Percentiles rank a stretch among this genome's conserved stretches.
These are phyloP conservation scores for Drosophila subquinaria DNA, from an alignment of 2,888 invertebrate species.

Conservation along the genomic window DNA sequence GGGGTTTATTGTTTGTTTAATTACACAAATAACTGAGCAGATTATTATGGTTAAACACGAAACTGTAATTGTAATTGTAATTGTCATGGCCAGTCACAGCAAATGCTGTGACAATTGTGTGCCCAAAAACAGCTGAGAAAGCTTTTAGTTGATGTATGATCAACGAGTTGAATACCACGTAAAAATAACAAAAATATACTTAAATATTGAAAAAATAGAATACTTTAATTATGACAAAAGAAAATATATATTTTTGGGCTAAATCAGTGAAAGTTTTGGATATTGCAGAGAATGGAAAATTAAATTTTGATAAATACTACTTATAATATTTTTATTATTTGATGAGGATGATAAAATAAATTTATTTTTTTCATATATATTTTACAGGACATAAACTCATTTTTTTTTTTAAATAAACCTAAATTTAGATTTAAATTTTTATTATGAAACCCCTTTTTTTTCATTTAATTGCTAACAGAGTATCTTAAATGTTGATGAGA, in stretches of 20 bases:
- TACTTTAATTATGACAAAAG: background rate
- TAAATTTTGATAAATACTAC: no score
- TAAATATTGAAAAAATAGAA: background rate
- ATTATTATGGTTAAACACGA: slow-evolving; percentile 79
- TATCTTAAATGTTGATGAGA: no score
- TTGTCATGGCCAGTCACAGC: slow-evolving; percentile 64
- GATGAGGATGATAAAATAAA: no score
- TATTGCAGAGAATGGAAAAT: no score
- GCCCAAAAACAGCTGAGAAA: slow-evolving; percentile 15
- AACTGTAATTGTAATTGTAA: slow-evolving; percentile 67
- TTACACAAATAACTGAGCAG: slow-evolving; percentile 75
- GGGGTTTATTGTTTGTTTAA: slow-evolving; percentile 74
- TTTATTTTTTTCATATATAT: no score
- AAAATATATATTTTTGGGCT: background rate
- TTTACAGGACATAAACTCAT: no score
- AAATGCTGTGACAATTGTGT: slow-evolving; percentile 66
- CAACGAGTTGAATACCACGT: slow-evolving; percentile 8
- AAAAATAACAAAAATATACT: background rate
- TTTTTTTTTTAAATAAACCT: no score
- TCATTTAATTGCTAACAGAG: no score
- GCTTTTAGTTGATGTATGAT: background rate
- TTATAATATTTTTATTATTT: no score
- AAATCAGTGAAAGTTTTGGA: background rate
- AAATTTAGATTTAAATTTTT: background rate
- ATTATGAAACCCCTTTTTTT: no score